phyloP scores from a whole-genome alignment of 2,797 vertebrate genomes.

The Coracias cyanogaster region DNA sequence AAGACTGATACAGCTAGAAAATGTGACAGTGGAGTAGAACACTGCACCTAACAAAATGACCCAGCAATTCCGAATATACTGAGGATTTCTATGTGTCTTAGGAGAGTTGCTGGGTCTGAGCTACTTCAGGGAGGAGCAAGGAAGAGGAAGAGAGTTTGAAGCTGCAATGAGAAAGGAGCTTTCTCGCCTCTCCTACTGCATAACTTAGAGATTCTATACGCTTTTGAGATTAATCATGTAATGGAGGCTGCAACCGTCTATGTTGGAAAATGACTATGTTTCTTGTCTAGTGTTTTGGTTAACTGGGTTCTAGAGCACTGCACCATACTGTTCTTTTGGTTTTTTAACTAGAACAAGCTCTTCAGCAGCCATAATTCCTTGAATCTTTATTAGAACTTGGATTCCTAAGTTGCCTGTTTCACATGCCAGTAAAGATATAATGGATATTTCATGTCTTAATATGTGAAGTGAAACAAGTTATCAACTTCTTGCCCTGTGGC shows the following conservation, averaged over 20 bases:
- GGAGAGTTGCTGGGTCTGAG: not conserved
- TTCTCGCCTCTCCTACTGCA: not conserved
- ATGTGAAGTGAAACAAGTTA: not conserved
- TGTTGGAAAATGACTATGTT: not conserved
- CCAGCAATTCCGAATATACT: not conserved
- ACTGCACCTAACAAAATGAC: not conserved
- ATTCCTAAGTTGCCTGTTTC: not conserved
- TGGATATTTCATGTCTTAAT: not conserved
- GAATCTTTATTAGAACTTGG: not conserved
- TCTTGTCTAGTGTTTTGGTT: not conserved
- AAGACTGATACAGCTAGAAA: not conserved
- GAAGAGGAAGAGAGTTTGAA: not conserved
- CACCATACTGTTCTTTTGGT: not conserved
- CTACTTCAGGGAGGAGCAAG: rapidly evolving
- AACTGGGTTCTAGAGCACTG: not conserved
- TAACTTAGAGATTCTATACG: not conserved
- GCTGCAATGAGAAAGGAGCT: not conserved
- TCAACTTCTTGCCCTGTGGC: not conserved
- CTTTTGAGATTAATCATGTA: not conserved
- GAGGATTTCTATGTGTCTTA: not conserved
- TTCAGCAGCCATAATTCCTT: not conserved
- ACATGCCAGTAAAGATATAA: not conserved
- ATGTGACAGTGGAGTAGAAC: not conserved
- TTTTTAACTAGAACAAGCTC: not conserved
- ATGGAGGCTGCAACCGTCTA: not conserved